Evolutionary conservation across 2,113 vertebrate genomes (phyloP).

Genomic region (Peromyscus maniculatus): DNA sequence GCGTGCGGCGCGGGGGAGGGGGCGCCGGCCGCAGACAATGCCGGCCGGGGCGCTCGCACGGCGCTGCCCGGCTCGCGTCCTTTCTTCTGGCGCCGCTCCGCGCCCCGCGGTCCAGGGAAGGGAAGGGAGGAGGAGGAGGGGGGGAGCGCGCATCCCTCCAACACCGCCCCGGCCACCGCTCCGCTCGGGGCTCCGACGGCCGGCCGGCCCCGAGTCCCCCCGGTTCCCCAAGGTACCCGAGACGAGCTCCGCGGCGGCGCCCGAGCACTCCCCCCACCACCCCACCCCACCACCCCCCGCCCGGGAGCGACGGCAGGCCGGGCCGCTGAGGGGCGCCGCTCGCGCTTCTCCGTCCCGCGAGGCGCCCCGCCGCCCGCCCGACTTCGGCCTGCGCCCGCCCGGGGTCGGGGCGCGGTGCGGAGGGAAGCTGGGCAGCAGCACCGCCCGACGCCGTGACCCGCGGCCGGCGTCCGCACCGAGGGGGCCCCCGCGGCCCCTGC

Average conservation of each 20-base stretch:
- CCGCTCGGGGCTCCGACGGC: slow-evolving; percentile 55
- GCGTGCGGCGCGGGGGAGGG: slow-evolving; percentile 79
- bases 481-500: not conserved
- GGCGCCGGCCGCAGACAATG: slow-evolving; percentile 83
- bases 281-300: too few species aligned
- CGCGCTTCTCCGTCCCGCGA: not conserved
- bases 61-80: slow-evolving; percentile 39
- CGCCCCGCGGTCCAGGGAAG: not conserved
- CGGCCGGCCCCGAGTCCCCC: not conserved
- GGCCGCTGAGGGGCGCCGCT: not conserved
- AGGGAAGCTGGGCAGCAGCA: not conserved
- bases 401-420: not conserved
- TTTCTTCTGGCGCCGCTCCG: not conserved
- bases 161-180: not conserved
- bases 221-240: not conserved
- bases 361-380: not conserved
- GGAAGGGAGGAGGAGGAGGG: too few species aligned
- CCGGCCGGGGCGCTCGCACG: slow-evolving; percentile 47
- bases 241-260: not conserved
- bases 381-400: not conserved
- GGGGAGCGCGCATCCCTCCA: not conserved
- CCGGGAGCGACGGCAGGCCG: not conserved
- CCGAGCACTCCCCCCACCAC: not conserved
- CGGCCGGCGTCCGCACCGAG: not conserved
- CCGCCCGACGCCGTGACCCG: not conserved